phyloP scores from a whole-genome alignment of 2,113 vertebrate genomes.

The Tachuris rubrigastra region DNA sequence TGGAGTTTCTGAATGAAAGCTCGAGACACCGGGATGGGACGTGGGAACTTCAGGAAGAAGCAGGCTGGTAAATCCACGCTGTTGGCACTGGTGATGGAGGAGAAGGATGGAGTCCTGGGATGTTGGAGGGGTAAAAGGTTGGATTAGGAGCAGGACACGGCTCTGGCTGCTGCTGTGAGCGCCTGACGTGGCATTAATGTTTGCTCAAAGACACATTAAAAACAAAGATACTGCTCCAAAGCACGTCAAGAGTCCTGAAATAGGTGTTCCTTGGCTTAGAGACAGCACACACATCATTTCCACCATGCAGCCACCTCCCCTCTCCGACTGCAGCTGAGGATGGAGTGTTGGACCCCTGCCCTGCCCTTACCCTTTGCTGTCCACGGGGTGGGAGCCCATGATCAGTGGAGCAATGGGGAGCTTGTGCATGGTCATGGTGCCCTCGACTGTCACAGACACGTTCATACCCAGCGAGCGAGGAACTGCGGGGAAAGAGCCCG shows the following conservation, averaged over 20 bases:
- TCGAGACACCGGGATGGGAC: slow-evolving; percentile 90
- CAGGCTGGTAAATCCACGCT: slow-evolving; percentile 96
- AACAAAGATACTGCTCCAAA: neutral
- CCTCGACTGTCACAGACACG: slow-evolving; percentile 92
- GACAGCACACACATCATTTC: rapidly evolving
- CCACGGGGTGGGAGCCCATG: slow-evolving; percentile 94
- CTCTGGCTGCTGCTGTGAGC: neutral
- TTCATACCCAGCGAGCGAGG: slow-evolving; percentile 89
- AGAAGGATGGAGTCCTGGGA: slow-evolving; percentile 89
- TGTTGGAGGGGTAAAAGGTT: neutral
- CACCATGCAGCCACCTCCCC: rapidly evolving
- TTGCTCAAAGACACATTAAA: neutral
- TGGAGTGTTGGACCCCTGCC: rapidly evolving
- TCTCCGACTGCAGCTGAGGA: neutral
- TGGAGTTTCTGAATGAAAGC: slow-evolving; percentile 92
- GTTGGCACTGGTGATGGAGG: slow-evolving; percentile 92
- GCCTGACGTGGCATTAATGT: rapidly evolving
- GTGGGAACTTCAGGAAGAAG: slow-evolving; percentile 95
- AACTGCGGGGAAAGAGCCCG: slow-evolving; percentile 70
- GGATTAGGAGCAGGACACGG: neutral
- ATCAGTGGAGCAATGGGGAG: slow-evolving; percentile 96
- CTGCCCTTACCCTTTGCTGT: slow-evolving; percentile 91
- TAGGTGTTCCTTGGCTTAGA: neutral
- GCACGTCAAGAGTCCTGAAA: neutral
- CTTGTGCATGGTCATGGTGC: slow-evolving; percentile 88